Evolutionary conservation across 2,888 invertebrate genomes (phyloP).

Genomic region (Epistrophe eligans): DNA sequence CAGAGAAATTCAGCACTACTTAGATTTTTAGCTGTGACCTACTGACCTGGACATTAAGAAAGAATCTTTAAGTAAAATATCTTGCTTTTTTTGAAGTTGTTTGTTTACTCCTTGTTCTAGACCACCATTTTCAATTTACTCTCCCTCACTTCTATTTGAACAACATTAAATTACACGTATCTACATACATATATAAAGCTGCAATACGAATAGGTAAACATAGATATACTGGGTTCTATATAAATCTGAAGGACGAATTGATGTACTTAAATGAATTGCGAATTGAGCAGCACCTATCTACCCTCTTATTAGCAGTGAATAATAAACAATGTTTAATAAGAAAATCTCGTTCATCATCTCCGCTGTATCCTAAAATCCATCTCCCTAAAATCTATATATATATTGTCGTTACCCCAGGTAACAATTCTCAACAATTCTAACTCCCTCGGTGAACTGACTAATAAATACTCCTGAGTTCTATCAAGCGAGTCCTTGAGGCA

Average conservation of each 20-base stretch:
- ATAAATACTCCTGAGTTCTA: slow-evolving; percentile 63
- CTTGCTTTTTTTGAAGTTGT: neutral
- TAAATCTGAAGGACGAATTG: slow-evolving; percentile 22
- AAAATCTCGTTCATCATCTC: slow-evolving; percentile 27
- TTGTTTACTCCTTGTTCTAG: neutral
- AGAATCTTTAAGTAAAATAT: no score
- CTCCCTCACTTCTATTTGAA: slow-evolving; percentile 21
- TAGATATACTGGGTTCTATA: neutral
- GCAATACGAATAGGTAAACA: neutral
- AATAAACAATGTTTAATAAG: slow-evolving; percentile 70
- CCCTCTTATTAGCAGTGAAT: slow-evolving; percentile 40
- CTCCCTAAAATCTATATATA: neutral
- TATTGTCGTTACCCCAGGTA: neutral
- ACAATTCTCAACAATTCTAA: slow-evolving; percentile 43
- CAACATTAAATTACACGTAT: no score
- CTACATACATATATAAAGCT: no score
- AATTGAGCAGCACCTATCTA: slow-evolving; percentile 7
- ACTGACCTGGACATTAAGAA: no score
- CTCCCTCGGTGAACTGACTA: slow-evolving; percentile 51
- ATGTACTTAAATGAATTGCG: neutral
- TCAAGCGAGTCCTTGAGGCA: slow-evolving; percentile 54
- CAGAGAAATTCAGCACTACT: no score
- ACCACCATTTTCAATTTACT: slow-evolving; percentile 16
- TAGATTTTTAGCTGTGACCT: no score
- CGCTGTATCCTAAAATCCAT: neutral